phyloP scores from a whole-genome alignment of 2,888 invertebrate genomes.

The Thera britannica region DNA sequence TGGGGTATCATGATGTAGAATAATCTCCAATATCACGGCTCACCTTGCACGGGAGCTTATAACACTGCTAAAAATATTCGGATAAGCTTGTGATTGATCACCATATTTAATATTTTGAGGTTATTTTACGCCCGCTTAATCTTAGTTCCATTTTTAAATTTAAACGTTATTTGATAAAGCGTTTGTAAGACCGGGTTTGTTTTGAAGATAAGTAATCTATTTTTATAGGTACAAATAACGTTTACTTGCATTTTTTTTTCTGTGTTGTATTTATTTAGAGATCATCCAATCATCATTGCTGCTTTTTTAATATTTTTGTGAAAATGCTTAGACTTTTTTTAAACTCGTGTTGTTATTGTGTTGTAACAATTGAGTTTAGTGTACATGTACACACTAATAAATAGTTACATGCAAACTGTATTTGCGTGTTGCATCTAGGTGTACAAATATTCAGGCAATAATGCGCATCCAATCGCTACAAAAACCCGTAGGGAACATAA shows the following conservation, averaged over 20 bases:
- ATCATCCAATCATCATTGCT: background rate
- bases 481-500: conserved; percentile 9
- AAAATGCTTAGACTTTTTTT: conserved; percentile 36
- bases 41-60: conserved; percentile 48
- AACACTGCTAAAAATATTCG: conserved; percentile 29
- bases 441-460: conserved; percentile 5
- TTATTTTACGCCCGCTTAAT: background rate
- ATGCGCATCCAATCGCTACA: conserved; percentile 4
- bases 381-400: background rate
- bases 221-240: background rate
- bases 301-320: conserved; percentile 39
- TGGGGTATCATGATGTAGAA: conserved; percentile 59
- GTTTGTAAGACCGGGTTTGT: background rate
- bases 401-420: background rate
- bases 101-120: background rate
- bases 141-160: background rate
- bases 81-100: conserved; percentile 16
- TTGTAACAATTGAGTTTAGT: conserved; percentile 35
- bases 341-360: conserved; percentile 38
- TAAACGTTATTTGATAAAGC: background rate
- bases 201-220: no score
- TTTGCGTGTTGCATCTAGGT: conserved; percentile 2
- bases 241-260: background rate
- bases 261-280: background rate
- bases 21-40: conserved; percentile 70